A percentile compares a stretch with the other conserved stretches of the same genome.
Conservation (phyloP, 2,113 vertebrate species). For the Bufo bufo region DNA sequence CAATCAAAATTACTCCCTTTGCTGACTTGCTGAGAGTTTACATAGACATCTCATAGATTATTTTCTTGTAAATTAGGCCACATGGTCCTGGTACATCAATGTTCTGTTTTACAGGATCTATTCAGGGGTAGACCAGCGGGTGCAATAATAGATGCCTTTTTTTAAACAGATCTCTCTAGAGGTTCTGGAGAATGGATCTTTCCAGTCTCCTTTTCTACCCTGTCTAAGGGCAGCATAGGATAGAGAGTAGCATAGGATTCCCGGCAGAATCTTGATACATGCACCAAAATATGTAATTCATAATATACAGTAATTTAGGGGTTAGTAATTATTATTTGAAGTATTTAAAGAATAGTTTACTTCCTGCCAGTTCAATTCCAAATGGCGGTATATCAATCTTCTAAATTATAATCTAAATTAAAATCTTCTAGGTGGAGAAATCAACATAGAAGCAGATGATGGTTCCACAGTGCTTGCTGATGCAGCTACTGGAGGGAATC, state of each 20-base stretch:
- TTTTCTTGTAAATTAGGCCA: no score
- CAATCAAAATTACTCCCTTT: no score
- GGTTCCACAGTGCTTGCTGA: constrained; percentile 80
- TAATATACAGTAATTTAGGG: background rate
- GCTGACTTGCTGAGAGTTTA: no score
- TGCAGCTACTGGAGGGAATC: constrained; percentile 80
- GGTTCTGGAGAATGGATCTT: constrained; percentile 70
- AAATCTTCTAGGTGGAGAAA: constrained; percentile 74
- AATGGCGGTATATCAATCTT: no score
- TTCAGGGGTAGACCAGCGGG: no score
- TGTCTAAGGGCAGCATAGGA: background rate
- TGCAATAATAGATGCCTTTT: no score
- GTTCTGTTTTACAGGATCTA: no score
- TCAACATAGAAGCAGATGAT: constrained; percentile 80
- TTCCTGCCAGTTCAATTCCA: background rate
- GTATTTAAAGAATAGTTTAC: background rate
- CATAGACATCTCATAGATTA: no score
- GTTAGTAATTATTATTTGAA: background rate
- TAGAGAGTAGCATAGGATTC: background rate
- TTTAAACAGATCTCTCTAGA: no score
- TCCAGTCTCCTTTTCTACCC: background rate
- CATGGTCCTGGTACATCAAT: no score
- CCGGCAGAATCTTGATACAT: background rate
- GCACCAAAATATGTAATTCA: background rate
- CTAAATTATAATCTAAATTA: background rate